Base-by-base conservation (phyloP, 1,140 invertebrate genomes). In the Druon quercuslanigerum region DNA sequence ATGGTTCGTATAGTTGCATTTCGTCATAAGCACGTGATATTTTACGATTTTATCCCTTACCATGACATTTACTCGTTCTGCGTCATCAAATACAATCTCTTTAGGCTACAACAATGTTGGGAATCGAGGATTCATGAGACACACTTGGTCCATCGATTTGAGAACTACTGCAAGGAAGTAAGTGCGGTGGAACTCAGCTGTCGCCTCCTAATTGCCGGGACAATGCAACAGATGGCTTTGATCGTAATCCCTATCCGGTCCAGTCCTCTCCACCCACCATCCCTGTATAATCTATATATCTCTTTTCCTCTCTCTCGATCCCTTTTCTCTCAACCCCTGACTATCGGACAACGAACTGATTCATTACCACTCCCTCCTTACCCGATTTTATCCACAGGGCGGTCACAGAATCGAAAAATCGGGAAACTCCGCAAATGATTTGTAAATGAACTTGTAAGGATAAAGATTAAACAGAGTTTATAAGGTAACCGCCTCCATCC, bases 221-320 rank as follows among this genome's bases (percentile, higher is more conserved):
- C 90, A 91, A 91, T 90, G 90, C 90, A 91, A 91, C 90, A 91
- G 90, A 91, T 91, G 90, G 89, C 87, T 91, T 91, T 91, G 90
- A 91, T 91, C 90, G 90, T 90, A 87, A 90, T 85, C 80, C 88
- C 89, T 87, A 82, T 83, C 79, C 71, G 17, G 71, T 79, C 57
- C 75, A 12, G 60, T 73, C 80, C 83, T 84, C 82, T 82, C 85
- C 85, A 80, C 82, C 83, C 83, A 82, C 81, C 78, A 76, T 83
- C 80, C 78, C 40, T 11, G 1, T 56, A 40, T 66, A 66, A 66
- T 66, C 60, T 40, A 66, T 66, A 66, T 66, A n/a, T 25, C 56
- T 56, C 51, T 73, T 16, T 70, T 19, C 60, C 16, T 50, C 66
- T 50, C 60, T 51, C 54, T 19, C 54, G 71, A 81, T 84, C 80